Base-by-base conservation (phyloP, 1,140 invertebrate species). In the Bradynema listronoti region DNA sequence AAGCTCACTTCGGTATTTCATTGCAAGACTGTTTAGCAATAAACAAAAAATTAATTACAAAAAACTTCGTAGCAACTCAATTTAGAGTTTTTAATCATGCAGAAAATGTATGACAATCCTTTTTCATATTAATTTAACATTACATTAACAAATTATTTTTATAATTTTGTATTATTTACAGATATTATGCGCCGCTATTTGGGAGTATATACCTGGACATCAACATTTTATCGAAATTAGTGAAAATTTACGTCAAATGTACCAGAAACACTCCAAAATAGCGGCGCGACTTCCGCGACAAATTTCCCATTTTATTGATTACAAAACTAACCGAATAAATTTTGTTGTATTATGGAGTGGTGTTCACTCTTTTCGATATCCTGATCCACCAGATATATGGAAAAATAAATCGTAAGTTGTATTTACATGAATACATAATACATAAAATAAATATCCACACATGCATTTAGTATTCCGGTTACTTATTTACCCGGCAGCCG, bases 311-410 rank as follows among this genome's bases (percentile, higher is more conserved):
- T 77, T 67, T 56, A 46, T 67, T 19, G 64, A 77, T 34, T 39
- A 42, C 11, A 55, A 54, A 22, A 32, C 34, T 19, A 49, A 43
- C 0, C 25, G 53, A 24, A 30, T 74, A 11, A 70, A 62, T 14
- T 77, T 53, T 53, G 74, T 77, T 24, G 74, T 77, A 0, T 33
- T 77, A 11, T 77, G 75, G 75, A 77, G 73, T 41, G 60, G 78
- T 62, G 16, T 72, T 32, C 54, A 78, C 45, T 53, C 55, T 0
- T 63, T 63, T 9, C 50, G 74, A 51, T 75, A 71, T 49, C 61
- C 74, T 5, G 68, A 68, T 45, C 71, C 73, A 32, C 68, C 72
- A n/a, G 69, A 71, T 33, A 56, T 78, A 54, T 77, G 74, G 74
- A 53, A 60, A n/a, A 42, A 62, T 2, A 57, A 64, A 41, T 39